Evolutionary conservation across 2,113 vertebrate species (phyloP), one percentile per base, ranked within the genome.

Genomic region (Crotalus tigris): DNA sequence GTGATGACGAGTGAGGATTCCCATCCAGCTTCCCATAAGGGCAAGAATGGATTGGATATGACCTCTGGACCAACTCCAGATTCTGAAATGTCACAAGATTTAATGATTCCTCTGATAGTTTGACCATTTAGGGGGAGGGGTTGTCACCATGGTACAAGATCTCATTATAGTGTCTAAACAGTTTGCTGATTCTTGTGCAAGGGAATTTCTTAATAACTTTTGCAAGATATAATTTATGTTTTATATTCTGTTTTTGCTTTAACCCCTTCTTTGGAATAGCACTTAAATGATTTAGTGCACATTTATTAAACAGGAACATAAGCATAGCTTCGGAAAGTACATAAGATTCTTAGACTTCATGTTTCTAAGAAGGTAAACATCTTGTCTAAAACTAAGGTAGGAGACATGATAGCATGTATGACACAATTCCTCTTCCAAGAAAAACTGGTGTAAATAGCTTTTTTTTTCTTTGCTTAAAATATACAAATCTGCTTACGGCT

Each of bases 351-450:
- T 51, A 89, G 6, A 46, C 91, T 88, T 1, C 10, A 0, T 21
- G 86, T 58, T 58, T 93, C 93, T 24, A 94, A 11, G 21, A 89
- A 26, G 0, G 12, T 0, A 59, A 51, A 0, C 0, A 5, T 85
- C 85, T 49, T 3, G 59, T 46, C 1, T 87, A 17, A 24, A 69
- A 90, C 1, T 29, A 24, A 92, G 11, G 26, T 0, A 0, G 7
- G 39, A 94, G 69, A 58, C 1, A 12, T 1, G 0, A 91, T 26
- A 53, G 2, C 8, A 58, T 87, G 92, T 5, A 81, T 87, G 26
- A 87, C 1, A 93, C 29, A 10, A 64, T 5, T 75, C 46, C 13
- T 13, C 92, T 29, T n/a, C 64, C n/a, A 54, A 95, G 23, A 85
- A 90, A 49, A 0, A 87, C 85, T 92, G 91, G 53, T 39, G 29